Evolutionary conservation across 2,113 vertebrate genomes (phyloP).

Genomic region (Conger conger): DNA sequence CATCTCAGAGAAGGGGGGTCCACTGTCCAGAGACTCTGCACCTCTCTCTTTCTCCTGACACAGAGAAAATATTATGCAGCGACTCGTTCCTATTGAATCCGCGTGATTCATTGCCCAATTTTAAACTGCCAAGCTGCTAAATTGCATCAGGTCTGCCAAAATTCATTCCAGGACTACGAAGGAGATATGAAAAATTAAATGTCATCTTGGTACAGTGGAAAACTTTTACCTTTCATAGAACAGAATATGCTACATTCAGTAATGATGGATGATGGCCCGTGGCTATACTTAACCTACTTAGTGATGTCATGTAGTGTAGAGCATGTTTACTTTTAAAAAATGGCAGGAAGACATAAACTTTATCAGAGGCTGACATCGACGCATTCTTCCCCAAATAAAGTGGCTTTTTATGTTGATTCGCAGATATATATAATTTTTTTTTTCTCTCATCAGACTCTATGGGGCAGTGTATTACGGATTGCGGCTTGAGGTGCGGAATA

Average conservation of each 20-base stretch:
- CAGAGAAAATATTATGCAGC: constrained; percentile 99
- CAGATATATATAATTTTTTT: constrained; percentile 78
- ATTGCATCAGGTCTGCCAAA: constrained; percentile 99
- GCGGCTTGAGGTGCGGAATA: constrained; percentile 61
- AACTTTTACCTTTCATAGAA: constrained; percentile 98
- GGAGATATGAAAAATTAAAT: constrained; percentile 99
- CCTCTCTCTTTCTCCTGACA: constrained; percentile 88
- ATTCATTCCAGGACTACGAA: constrained; percentile 99
- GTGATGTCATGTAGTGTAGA: constrained; percentile 98
- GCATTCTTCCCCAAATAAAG: constrained; percentile 98
- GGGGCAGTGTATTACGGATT: constrained; percentile 67
- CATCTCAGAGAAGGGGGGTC: constrained; percentile 67
- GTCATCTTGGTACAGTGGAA: constrained; percentile 98
- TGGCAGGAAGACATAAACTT: constrained; percentile 99
- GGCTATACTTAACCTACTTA: constrained; percentile 99
- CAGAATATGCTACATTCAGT: constrained; percentile 95
- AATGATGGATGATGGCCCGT: constrained; percentile 97
- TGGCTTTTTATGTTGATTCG: constrained; percentile 99
- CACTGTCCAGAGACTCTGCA: constrained; percentile 84
- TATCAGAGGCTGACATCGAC: constrained; percentile 98
- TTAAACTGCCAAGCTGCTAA: constrained; percentile 99
- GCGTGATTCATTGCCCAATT: constrained; percentile 99
- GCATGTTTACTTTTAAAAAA: constrained; percentile 98
- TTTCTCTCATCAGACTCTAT: constrained; percentile 77
- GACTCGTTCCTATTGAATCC: constrained; percentile 96